Evolutionary conservation across 2,888 invertebrate species (phyloP), one percentile per base, ranked within the genome.

Genomic region (Leptothorax acervorum): DNA sequence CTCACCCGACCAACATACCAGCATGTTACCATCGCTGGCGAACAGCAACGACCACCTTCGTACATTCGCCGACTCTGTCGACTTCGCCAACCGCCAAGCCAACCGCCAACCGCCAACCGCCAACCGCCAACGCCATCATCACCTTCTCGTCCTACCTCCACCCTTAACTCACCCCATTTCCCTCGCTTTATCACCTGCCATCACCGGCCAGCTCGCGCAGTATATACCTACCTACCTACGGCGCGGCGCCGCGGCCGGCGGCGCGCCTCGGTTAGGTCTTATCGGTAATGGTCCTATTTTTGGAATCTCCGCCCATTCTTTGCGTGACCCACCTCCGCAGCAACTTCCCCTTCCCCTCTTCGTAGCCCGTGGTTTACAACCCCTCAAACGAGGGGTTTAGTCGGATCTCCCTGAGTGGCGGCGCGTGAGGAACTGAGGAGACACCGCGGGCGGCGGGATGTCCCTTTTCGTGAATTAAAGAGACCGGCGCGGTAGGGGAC

Each of bases 221-320:
- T 85, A 73, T 85, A 86, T 79, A 87, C 87, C 87, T 88, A 87
- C 83, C 83, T 84, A 86, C 86, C 86, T 87, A 85, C 89, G 89
- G 42, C 42, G 86, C 86, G 91, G 91, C 90, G 91, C 91, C n/a
- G n/a, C n/a, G n/a, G n/a, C n/a, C 93, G 89, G 42, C 42, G 86
- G 86, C 91, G 91, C 90, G 91, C 91, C 93, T 91, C 90, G 87
- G 88, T 86, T 88, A 90, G 92, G 92, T 90, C 94, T 94, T 94
- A 94, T 94, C 94, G 93, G 93, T 94, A 94, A 94, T 93, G 92
- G 92, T 93, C 93, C 94, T 94, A 94, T 94, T 94, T 94, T 94
- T 93, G 94, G 94, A 94, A 93, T 94, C 94, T 92, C 93, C 94
- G 92, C 94, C 94, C 93, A 94, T 94, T 94, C 92, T 93, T 94